Percentiles rank a stretch among this genome's conserved stretches.
Conservation (phyloP, 1,140 invertebrate species). For the Aphaenogaster ashmeadi region DNA sequence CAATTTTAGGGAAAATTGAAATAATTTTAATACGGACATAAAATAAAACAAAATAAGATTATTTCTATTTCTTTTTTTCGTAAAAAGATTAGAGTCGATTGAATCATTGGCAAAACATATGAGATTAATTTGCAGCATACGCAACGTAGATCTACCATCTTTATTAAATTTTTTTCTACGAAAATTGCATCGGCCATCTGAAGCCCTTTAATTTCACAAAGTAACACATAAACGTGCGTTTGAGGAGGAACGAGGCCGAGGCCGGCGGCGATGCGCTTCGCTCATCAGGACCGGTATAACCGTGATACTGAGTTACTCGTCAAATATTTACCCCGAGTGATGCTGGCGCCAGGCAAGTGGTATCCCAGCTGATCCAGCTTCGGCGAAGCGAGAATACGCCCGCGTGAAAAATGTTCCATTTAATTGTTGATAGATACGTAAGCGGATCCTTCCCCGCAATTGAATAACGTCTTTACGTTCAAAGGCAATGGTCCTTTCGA, state of each 20-base stretch:
- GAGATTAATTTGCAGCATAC: neutral
- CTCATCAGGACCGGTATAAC: slow-evolving; percentile 75
- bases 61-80: neutral
- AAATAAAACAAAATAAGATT: slow-evolving; percentile 16
- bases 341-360: slow-evolving; percentile 65
- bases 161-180: neutral
- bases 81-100: neutral
- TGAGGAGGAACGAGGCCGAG: slow-evolving; percentile 59
- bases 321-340: slow-evolving; percentile 78
- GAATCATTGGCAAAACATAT: neutral
- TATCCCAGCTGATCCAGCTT: slow-evolving; percentile 57
- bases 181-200: neutral
- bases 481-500: neutral
- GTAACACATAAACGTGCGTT: slow-evolving; percentile 65
- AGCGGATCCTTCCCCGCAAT: slow-evolving; percentile 19
- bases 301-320: slow-evolving; percentile 76
- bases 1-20: neutral
- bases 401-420: slow-evolving; percentile 56
- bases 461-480: slow-evolving; percentile 13
- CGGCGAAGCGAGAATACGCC: slow-evolving; percentile 33
- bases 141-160: neutral
- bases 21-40: neutral
- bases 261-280: slow-evolving; percentile 62
- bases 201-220: slow-evolving; percentile 74
- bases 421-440: slow-evolving; percentile 53